These are phyloP conservation scores for Apis laboriosa DNA, from an alignment of 1,140 invertebrate species.

Conservation along the genomic window DNA sequence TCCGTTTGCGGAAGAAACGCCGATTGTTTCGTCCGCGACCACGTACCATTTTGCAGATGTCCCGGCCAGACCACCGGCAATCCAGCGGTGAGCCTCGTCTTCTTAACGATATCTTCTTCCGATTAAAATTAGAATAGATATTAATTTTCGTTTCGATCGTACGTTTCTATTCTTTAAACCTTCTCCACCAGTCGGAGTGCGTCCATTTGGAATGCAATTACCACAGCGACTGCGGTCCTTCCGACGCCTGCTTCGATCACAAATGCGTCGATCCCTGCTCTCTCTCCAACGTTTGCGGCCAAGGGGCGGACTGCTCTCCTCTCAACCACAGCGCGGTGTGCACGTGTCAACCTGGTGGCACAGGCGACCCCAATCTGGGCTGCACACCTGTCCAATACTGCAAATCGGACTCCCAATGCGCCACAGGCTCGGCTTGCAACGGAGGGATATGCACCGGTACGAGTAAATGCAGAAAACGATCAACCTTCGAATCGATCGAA, in stretches of 20 bases:
- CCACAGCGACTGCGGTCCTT: slow-evolving; percentile 87
- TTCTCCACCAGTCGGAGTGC: slow-evolving; percentile 81
- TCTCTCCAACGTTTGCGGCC: slow-evolving; percentile 90
- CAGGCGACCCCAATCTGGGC: slow-evolving; percentile 91
- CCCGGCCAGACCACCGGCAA: slow-evolving; percentile 88
- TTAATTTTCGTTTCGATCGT: neutral
- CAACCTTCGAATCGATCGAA: too few species aligned
- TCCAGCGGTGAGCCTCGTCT: slow-evolving; percentile 79
- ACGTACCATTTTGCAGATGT: slow-evolving; percentile 88
- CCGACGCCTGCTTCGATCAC: slow-evolving; percentile 88
- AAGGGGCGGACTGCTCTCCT: slow-evolving; percentile 87
- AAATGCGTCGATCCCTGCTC: slow-evolving; percentile 91
- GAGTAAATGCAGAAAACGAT: neutral
- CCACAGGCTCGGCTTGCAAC: slow-evolving; percentile 89
- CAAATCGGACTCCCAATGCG: slow-evolving; percentile 88
- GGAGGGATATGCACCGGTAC: slow-evolving; percentile 89
- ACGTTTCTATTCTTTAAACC: slow-evolving; percentile 19
- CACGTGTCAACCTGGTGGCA: slow-evolving; percentile 89
- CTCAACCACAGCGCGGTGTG: slow-evolving; percentile 90
- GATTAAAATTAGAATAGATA: too few species aligned
- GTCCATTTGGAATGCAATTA: slow-evolving; percentile 88
- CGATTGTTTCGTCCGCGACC: slow-evolving; percentile 85
- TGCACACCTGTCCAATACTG: slow-evolving; percentile 91
- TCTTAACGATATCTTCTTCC: too few species aligned
- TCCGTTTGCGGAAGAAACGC: slow-evolving; percentile 88